Base-by-base conservation (phyloP, 35 echinoderm and acorn worm species). In the Strongylocentrotus purpuratus region DNA sequence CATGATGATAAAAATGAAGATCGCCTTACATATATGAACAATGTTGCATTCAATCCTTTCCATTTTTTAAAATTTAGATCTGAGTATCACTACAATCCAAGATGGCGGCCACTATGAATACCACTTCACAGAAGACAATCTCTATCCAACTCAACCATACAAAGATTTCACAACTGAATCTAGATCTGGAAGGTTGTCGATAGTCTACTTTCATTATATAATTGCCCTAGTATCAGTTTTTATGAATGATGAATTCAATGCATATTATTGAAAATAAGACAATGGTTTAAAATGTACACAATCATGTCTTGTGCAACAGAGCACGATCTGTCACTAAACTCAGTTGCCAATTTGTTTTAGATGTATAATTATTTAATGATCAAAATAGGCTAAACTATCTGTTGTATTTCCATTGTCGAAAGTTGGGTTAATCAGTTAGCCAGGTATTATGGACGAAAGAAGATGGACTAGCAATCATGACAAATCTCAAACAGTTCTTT, bases 61-160 rank as follows among this genome's bases (percentile, higher is more conserved):
- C 25, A 7, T 41, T 14, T 88, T 89, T 89, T 33, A 20, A n/a
- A 31, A 22, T 89, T 15, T 33, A 89, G 87, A 89, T 46, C 25
- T 89, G 33, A 89, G 9, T 18, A 15, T 22, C 12, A 41, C 45
- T 89, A 89, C 14, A 13, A 89, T 89, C 31, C 20, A 41, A 89
- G 87, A 89, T 89, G 87, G 87, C 33, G 87, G 87, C 33, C 87
- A 89, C 20, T 89, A 89, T 46, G 87, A 89, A 89, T 89, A 41
- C 32, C 32, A 31, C 33, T 89, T 89, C 45, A 46, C 87, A 89
- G 87, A 33, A 33, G 87, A 89, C 33, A 20, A 89, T 46, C 20
- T 28, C 20, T 28, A 78, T 78, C 22, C 65, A 78, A 78, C 65
- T 78, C 65, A 78, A 78, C 65, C 65, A 28, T 78, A 78, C 8